Evolutionary conservation across 2,888 invertebrate species (phyloP).

Genomic region (Lasioglossum vierecki): DNA sequence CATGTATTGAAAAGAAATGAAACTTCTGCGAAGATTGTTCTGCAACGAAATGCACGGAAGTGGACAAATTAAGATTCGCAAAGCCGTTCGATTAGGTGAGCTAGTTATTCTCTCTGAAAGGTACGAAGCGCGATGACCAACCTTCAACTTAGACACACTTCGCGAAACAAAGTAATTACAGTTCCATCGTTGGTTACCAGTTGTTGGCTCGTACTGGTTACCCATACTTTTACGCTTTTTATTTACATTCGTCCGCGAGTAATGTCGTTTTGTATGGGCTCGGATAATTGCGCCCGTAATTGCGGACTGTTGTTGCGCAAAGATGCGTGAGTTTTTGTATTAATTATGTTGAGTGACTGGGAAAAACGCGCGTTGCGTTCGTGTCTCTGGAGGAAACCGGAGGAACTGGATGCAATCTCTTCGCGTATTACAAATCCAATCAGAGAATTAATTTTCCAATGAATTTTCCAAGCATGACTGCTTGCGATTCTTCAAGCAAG

Average conservation of each 20-base stretch:
- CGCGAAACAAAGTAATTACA: slow-evolving; percentile 54
- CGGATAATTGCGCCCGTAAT: slow-evolving; percentile 1
- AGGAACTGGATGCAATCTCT: background rate
- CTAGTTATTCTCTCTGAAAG: slow-evolving; percentile 12
- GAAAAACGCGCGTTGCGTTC: background rate
- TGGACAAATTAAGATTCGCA: background rate
- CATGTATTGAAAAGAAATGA: too few relatives aligned
- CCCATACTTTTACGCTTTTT: slow-evolving; percentile 19
- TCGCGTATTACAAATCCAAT: background rate
- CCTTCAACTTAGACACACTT: slow-evolving; percentile 69
- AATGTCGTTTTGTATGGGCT: background rate
- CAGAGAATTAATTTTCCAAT: background rate
- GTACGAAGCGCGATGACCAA: slow-evolving; percentile 60
- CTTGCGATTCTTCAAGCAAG: background rate
- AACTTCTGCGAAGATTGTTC: too few relatives aligned
- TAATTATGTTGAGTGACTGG: slow-evolving; percentile 9
- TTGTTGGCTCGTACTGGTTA: slow-evolving; percentile 32
- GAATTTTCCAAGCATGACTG: background rate
- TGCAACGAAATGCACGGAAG: too few relatives aligned
- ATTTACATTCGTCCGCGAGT: background rate
- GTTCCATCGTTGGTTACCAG: slow-evolving; percentile 16
- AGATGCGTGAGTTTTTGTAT: slow-evolving; percentile 9
- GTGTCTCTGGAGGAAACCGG: background rate
- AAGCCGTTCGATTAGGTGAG: background rate
- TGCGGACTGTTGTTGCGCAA: background rate